Evolutionary conservation across 2,113 vertebrate species (phyloP).

Genomic region (Promerops cafer): DNA sequence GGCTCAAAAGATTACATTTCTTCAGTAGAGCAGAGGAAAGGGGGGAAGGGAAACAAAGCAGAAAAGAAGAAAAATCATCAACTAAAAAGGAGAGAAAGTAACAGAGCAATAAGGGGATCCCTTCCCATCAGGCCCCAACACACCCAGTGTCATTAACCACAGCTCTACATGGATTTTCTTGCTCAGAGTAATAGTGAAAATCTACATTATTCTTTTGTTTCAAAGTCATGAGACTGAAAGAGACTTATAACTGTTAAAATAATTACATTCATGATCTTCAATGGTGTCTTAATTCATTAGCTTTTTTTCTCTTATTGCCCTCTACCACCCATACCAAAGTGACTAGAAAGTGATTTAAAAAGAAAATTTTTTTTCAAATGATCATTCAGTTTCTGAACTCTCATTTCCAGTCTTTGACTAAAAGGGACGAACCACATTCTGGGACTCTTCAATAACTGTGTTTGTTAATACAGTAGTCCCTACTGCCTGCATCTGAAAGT

Average conservation of each 20-base stretch:
- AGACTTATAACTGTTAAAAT: background rate
- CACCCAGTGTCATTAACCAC: background rate
- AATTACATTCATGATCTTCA: background rate
- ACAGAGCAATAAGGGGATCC: background rate
- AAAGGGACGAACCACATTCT: background rate
- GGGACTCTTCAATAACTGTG: background rate
- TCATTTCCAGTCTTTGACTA: background rate
- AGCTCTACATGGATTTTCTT: background rate
- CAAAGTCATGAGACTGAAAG: background rate
- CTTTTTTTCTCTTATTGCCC: background rate
- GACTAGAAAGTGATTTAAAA: background rate
- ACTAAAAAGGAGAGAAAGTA: background rate
- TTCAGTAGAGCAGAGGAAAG: background rate
- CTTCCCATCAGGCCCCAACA: background rate
- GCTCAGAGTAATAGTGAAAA: background rate
- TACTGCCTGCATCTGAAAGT: accelerated
- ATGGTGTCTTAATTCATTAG: background rate
- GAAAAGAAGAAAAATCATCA: background rate
- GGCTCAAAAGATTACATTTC: background rate
- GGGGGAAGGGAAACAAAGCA: accelerated
- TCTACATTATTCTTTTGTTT: background rate
- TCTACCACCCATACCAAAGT: background rate
- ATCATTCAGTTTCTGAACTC: background rate
- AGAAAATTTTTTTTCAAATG: background rate
- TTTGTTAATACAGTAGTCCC: accelerated